A percentile compares a stretch with the other conserved stretches of the same genome.
These are phyloP conservation scores for Amphipoea lucens DNA, from an alignment of 2,888 invertebrate genomes.

Conservation along the genomic window DNA sequence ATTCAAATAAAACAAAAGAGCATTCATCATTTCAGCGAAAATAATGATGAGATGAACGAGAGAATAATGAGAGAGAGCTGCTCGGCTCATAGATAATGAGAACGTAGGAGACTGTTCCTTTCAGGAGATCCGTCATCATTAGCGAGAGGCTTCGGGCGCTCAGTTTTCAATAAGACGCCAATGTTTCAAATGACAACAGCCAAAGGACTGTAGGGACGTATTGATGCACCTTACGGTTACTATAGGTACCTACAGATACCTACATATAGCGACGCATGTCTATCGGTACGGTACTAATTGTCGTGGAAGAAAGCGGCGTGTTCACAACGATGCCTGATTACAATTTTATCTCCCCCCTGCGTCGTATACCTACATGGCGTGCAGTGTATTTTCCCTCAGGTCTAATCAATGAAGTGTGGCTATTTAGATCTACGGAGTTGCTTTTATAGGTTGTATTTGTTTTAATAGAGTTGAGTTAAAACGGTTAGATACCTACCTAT, in stretches of 20 bases:
- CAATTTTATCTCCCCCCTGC: slow-evolving; percentile 57
- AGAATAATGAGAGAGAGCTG: slow-evolving; percentile 79
- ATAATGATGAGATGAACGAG: slow-evolving; percentile 76
- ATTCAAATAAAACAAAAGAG: slow-evolving; percentile 68
- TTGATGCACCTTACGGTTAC: slow-evolving; percentile 73
- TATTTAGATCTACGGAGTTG: slow-evolving; percentile 35
- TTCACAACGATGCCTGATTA: slow-evolving; percentile 54
- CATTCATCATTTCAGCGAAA: slow-evolving; percentile 74
- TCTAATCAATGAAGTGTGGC: slow-evolving; percentile 42
- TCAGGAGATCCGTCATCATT: slow-evolving; percentile 88
- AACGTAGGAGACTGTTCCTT: slow-evolving; percentile 81
- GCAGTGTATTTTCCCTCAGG: slow-evolving; percentile 42
- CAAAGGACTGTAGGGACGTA: slow-evolving; percentile 69
- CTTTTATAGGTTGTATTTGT: slow-evolving; percentile 17
- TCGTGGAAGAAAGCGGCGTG: slow-evolving; percentile 49
- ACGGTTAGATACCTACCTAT: not conserved
- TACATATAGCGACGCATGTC: slow-evolving; percentile 12
- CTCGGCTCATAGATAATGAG: slow-evolving; percentile 85
- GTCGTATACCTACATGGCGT: slow-evolving; percentile 33
- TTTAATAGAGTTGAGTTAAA: slow-evolving; percentile 9
- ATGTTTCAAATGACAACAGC: slow-evolving; percentile 83
- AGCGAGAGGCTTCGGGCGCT: slow-evolving; percentile 82
- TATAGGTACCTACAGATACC: slow-evolving; percentile 16
- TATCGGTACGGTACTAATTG: slow-evolving; percentile 50
- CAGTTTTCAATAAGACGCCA: slow-evolving; percentile 87